These are phyloP conservation scores for Erebia palarica DNA, from an alignment of 2,888 invertebrate genomes.

Conservation along the genomic window DNA sequence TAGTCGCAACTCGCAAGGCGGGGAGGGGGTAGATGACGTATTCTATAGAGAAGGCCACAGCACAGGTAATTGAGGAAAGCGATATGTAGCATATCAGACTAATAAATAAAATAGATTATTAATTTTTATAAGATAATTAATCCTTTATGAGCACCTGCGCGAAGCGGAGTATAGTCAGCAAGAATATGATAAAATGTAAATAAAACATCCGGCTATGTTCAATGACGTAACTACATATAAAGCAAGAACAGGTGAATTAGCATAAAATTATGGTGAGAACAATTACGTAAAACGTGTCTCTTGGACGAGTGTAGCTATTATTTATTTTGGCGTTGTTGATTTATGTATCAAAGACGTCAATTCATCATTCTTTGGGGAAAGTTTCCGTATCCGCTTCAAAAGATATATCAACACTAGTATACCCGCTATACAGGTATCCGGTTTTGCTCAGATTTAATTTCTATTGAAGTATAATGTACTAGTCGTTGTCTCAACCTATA, in stretches of 20 bases:
- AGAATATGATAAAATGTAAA: constrained; percentile 1
- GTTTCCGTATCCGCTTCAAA: background rate
- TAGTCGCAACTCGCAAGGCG: too few species aligned
- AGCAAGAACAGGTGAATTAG: constrained; percentile 24
- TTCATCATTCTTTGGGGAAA: background rate
- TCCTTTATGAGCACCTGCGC: background rate
- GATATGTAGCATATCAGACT: too few species aligned
- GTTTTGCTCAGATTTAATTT: too few species aligned
- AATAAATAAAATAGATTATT: too few species aligned
- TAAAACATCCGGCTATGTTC: constrained; percentile 16
- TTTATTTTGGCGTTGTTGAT: background rate
- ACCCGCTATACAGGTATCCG: too few species aligned
- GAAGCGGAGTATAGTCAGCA: background rate
- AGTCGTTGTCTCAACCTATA: too few species aligned
- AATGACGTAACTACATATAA: constrained; percentile 26
- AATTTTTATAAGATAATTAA: background rate
- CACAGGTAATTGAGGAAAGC: too few species aligned
- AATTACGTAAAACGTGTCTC: constrained; percentile 20
- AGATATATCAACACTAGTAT: too few species aligned
- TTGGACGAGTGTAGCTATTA: background rate
- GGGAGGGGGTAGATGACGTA: too few species aligned
- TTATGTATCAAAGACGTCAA: background rate
- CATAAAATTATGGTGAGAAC: constrained; percentile 27
- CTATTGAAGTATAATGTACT: too few species aligned
- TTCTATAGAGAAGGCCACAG: too few species aligned